A percentile compares a stretch with the other conserved stretches of the same genome.
These are phyloP conservation scores for Campoplex capitator DNA, from an alignment of 2,888 invertebrate species.

Conservation along the genomic window DNA sequence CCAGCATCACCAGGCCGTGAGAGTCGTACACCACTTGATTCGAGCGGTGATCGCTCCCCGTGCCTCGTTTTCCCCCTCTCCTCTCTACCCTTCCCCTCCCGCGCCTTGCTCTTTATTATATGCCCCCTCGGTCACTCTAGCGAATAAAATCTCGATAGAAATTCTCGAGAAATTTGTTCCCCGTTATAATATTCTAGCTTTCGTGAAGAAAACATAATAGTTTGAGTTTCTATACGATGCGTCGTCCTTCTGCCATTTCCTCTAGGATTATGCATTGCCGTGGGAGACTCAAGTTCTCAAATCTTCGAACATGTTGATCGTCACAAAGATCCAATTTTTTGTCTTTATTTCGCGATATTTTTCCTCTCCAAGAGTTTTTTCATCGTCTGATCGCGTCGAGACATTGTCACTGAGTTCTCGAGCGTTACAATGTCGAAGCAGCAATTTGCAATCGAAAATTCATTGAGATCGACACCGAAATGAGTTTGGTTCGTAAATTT, in stretches of 20 bases:
- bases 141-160: slow-evolving; percentile 14
- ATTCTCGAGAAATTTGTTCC: slow-evolving; percentile 15
- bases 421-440: not conserved
- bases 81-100: not conserved
- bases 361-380: not conserved
- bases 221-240: not conserved
- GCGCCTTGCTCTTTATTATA: slow-evolving; percentile 11
- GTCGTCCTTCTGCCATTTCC: not conserved
- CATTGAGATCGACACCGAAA: not conserved
- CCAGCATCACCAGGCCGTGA: slow-evolving; percentile 44
- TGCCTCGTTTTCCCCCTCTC: slow-evolving; percentile 8
- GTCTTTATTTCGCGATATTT: not conserved
- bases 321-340: slow-evolving; percentile 1
- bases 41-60: slow-evolving; percentile 26
- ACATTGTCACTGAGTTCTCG: not conserved
- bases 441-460: not conserved
- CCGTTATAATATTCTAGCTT: slow-evolving; percentile 12
- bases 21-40: slow-evolving; percentile 32
- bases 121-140: slow-evolving; percentile 17
- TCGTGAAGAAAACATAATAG: not conserved
- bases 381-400: not conserved
- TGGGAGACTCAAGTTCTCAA: not conserved
- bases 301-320: slow-evolving; percentile 8
- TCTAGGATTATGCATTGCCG: not conserved
- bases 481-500: slow-evolving; percentile 1